Conservation (phyloP, 2,888 invertebrate genomes). For the Pandemis heparana region DNA sequence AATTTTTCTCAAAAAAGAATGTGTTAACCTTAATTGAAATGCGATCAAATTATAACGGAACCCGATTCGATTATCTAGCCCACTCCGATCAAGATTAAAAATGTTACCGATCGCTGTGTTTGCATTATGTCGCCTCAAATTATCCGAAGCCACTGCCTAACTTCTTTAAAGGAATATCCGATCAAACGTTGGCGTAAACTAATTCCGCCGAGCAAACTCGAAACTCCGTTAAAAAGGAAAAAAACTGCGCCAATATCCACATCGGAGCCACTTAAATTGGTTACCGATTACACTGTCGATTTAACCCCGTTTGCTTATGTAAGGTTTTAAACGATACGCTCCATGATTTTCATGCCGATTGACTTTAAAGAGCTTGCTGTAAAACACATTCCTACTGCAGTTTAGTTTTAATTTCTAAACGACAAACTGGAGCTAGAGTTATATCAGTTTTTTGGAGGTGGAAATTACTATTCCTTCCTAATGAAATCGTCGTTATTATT, state of each 20-base stretch:
- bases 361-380: conserved; percentile 23
- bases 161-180: conserved; percentile 82
- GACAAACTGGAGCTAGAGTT: not conserved
- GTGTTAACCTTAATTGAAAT: conserved; percentile 4
- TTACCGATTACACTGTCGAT: conserved; percentile 77
- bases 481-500: no score
- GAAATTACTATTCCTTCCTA: no score
- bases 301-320: conserved; percentile 60
- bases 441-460: no score
- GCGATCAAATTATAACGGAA: not conserved
- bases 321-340: conserved; percentile 46
- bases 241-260: conserved; percentile 69
- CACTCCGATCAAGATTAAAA: conserved; percentile 61
- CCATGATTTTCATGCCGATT: conserved; percentile 44
- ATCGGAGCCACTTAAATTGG: conserved; percentile 73
- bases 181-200: conserved; percentile 83
- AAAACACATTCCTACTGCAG: not conserved
- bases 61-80: conserved; percentile 18
- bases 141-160: conserved; percentile 67
- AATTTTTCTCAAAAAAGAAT: not conserved
- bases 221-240: conserved; percentile 72
- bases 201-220: conserved; percentile 81
- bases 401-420: not conserved
- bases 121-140: conserved; percentile 65
- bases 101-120: conserved; percentile 59